phyloP scores from a whole-genome alignment of 2,113 vertebrate genomes.

The Chlorocebus sabaeus region DNA sequence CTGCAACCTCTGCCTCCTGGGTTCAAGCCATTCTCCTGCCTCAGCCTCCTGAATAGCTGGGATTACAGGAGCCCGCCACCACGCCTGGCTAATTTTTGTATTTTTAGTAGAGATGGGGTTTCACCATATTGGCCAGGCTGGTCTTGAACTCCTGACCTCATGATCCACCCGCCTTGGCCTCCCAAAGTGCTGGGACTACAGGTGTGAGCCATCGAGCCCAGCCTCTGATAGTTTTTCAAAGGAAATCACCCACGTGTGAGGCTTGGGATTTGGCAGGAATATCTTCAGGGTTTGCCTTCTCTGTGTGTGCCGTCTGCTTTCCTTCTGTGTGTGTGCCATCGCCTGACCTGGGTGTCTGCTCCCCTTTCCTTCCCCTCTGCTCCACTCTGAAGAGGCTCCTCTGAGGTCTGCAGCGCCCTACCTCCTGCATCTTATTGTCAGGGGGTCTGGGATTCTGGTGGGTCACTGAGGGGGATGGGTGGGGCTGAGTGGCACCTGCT shows the following conservation, averaged over 20 bases:
- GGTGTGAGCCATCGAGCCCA: too few relatives aligned
- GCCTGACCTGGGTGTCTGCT: not conserved
- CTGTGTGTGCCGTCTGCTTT: not conserved
- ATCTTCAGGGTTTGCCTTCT: accelerated
- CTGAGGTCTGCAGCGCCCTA: not conserved
- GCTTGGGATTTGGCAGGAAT: accelerated
- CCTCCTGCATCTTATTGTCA: too few relatives aligned
- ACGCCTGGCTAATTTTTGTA: too few relatives aligned
- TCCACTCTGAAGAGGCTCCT: not conserved
- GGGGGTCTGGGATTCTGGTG: accelerated
- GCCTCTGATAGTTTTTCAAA: not conserved
- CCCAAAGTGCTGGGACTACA: too few relatives aligned
- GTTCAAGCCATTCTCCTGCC: too few relatives aligned
- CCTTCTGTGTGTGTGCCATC: not conserved
- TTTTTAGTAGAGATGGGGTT: too few relatives aligned
- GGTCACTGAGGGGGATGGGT: accelerated
- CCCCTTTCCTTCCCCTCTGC: not conserved
- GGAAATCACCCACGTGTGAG: accelerated
- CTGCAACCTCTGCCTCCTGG: too few relatives aligned
- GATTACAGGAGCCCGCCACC: too few relatives aligned
- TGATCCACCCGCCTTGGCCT: too few relatives aligned
- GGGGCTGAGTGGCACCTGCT: not conserved
- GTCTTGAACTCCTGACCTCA: too few relatives aligned
- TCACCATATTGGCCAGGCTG: too few relatives aligned
- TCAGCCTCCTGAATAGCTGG: too few relatives aligned